Percentiles rank a stretch among this genome's conserved stretches.
phyloP scores from a whole-genome alignment of 2,888 invertebrate genomes.

The Cryptus armator region DNA sequence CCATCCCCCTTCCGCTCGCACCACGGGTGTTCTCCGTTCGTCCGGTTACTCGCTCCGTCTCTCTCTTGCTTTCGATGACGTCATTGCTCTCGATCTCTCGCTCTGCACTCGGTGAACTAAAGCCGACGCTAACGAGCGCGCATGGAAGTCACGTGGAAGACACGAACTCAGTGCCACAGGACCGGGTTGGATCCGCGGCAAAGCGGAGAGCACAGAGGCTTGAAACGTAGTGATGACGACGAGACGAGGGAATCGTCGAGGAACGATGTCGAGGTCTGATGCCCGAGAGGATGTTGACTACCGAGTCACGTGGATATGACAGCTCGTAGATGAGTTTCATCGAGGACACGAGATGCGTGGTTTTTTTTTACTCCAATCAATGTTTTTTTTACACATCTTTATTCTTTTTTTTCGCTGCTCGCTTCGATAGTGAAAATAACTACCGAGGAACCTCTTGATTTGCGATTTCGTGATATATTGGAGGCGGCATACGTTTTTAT shows the following conservation, averaged over 20 bases:
- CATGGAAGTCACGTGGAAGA: slow-evolving; percentile 84
- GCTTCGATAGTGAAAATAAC: slow-evolving; percentile 1
- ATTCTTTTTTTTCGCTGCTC: background rate
- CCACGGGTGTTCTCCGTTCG: slow-evolving; percentile 36
- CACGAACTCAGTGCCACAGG: slow-evolving; percentile 62
- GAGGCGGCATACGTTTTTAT: background rate
- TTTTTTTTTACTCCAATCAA: slow-evolving; percentile 22
- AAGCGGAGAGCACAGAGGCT: slow-evolving; percentile 69
- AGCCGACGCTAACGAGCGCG: slow-evolving; percentile 84
- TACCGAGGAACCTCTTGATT: background rate
- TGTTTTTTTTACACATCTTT: slow-evolving; percentile 12
- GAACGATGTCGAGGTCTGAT: slow-evolving; percentile 63
- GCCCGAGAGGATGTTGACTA: slow-evolving; percentile 55
- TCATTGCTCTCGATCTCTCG: slow-evolving; percentile 72
- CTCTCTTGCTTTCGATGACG: slow-evolving; percentile 67
- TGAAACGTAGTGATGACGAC: slow-evolving; percentile 45
- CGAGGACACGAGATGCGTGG: slow-evolving; percentile 26
- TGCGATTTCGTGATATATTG: background rate
- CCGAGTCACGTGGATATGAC: slow-evolving; percentile 79
- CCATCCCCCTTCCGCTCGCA: slow-evolving; percentile 36
- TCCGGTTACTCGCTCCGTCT: slow-evolving; percentile 49
- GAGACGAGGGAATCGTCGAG: slow-evolving; percentile 31
- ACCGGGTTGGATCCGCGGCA: slow-evolving; percentile 50
- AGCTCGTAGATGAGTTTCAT: slow-evolving; percentile 72
- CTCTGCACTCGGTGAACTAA: slow-evolving; percentile 73